Evolutionary conservation across 2,888 invertebrate species (phyloP).

Genomic region (Drosophila histrio): DNA sequence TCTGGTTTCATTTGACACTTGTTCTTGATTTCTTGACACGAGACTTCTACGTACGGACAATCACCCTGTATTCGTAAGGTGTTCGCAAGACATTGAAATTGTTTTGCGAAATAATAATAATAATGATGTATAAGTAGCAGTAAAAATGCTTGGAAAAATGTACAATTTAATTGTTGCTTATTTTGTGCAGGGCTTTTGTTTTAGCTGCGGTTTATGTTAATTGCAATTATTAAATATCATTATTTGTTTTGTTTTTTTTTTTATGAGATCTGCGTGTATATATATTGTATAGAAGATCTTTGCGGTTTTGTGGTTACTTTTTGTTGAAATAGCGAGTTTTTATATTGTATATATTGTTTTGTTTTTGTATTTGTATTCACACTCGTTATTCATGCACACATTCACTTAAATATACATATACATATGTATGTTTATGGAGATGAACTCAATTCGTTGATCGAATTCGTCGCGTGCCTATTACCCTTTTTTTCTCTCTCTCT

Average conservation of each 20-base stretch:
- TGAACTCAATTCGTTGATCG: neutral
- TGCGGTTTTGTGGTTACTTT: conserved; percentile 1
- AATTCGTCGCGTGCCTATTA: neutral
- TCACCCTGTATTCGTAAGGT: conserved; percentile 29
- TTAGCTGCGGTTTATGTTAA: conserved; percentile 31
- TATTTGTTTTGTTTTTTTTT: conserved; percentile 25
- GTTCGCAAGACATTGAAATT: conserved; percentile 4
- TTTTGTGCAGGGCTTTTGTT: conserved; percentile 24
- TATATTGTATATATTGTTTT: neutral
- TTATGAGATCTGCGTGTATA: neutral
- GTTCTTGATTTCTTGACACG: neutral
- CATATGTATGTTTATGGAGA: no score
- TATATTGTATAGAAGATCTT: neutral
- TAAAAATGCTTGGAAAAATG: conserved; percentile 39
- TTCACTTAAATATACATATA: neutral
- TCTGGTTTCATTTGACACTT: no score
- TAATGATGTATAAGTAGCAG: conserved; percentile 18
- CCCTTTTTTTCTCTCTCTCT: no score
- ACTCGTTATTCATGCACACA: neutral
- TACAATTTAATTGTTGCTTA: conserved; percentile 57
- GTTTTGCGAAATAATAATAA: no score
- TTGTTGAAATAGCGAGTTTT: conserved; percentile 21
- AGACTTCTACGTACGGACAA: neutral
- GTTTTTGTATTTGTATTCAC: neutral
- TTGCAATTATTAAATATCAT: conserved; percentile 48